These are phyloP conservation scores for Melanerpes formicivorus DNA, from an alignment of 2,113 vertebrate species.

Conservation along the genomic window DNA sequence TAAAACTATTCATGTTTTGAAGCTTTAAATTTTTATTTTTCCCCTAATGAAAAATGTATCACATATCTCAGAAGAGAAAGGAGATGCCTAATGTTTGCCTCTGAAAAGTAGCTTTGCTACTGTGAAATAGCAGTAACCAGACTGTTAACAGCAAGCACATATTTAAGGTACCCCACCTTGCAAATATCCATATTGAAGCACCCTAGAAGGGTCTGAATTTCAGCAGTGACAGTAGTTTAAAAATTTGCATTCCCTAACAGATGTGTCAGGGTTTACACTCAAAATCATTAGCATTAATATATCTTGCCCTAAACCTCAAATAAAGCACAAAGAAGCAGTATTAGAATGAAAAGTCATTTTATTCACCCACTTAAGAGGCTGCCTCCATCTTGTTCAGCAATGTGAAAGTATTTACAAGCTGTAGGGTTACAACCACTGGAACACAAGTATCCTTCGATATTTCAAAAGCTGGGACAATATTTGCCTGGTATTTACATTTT, in stretches of 20 bases:
- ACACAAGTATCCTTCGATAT: neutral
- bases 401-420: neutral
- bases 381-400: neutral
- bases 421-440: neutral
- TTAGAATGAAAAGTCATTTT: conserved; percentile 32
- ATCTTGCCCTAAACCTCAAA: neutral
- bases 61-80: neutral
- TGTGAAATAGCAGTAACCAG: neutral
- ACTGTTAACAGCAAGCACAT: neutral
- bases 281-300: neutral
- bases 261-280: neutral
- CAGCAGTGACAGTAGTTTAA: neutral
- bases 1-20: neutral
- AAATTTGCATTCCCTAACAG: neutral
- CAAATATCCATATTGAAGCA: neutral
- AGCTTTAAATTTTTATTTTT: neutral
- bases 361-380: neutral
- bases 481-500: neutral
- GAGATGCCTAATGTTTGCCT: neutral
- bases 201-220: neutral
- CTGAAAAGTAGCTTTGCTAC: neutral
- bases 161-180: neutral
- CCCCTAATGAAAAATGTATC: neutral
- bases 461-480: neutral
- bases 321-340: conserved; percentile 4